Percentiles rank a stretch among this genome's conserved stretches.
phyloP scores from a whole-genome alignment of 2,113 vertebrate genomes.

The Hydrolagus affinis region DNA sequence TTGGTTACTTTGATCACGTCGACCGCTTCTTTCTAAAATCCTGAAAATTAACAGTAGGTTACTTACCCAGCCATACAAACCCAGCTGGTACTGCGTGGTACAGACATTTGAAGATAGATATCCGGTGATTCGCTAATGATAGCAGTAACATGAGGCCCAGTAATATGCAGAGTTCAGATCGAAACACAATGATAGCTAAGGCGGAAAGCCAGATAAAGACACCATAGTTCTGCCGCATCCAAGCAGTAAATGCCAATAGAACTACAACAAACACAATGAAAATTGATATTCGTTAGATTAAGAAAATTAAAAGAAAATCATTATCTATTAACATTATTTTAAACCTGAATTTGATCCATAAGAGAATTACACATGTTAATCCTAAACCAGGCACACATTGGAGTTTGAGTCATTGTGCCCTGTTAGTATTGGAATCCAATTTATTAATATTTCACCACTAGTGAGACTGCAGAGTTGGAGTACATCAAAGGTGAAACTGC shows the following conservation, averaged over 20 bases:
- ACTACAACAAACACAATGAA: slow-evolving; percentile 50
- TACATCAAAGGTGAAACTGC: background rate
- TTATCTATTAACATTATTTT: background rate
- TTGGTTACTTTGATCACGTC: slow-evolving; percentile 12
- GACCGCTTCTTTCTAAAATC: background rate
- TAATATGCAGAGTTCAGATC: slow-evolving; percentile 78
- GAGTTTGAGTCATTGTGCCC: background rate
- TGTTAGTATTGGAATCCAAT: background rate
- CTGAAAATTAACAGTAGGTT: background rate
- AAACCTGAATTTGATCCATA: background rate
- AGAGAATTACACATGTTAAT: background rate
- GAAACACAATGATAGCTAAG: slow-evolving; percentile 76
- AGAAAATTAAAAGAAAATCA: background rate
- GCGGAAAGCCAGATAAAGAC: slow-evolving; percentile 79
- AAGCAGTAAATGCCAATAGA: slow-evolving; percentile 70
- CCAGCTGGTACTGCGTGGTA: slow-evolving; percentile 71
- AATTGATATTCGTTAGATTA: slow-evolving; percentile 12
- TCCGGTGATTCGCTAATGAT: slow-evolving; percentile 56
- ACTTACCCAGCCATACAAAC: slow-evolving; percentile 71
- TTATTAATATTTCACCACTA: background rate
- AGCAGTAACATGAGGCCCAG: slow-evolving; percentile 76
- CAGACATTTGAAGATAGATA: slow-evolving; percentile 57
- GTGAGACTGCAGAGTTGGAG: background rate
- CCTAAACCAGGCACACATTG: background rate
- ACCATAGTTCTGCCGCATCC: slow-evolving; percentile 71